Conservation (phyloP, 2,797 vertebrate species). For the Acanthiza pusilla region DNA sequence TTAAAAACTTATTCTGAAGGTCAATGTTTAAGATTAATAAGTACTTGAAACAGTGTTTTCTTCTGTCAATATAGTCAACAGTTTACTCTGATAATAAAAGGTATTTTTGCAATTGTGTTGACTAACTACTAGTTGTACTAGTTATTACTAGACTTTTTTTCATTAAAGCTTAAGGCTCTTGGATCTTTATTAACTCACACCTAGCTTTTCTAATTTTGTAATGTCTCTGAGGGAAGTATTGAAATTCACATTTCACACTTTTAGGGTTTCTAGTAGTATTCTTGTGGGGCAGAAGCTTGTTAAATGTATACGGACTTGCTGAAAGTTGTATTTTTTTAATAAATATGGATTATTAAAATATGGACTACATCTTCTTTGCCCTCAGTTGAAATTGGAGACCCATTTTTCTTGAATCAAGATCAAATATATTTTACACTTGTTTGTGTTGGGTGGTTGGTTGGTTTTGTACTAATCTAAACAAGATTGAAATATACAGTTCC, state of each 20-base stretch:
- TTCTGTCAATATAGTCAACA: conserved; percentile 33
- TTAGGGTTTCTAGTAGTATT: conserved; percentile 31
- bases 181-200: not conserved
- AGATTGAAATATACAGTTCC: conserved; percentile 68
- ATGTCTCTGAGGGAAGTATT: not conserved
- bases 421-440: conserved; percentile 66
- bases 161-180: conserved; percentile 19
- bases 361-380: conserved; percentile 71
- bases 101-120: conserved; percentile 29
- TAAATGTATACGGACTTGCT: conserved; percentile 62
- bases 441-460: conserved; percentile 70
- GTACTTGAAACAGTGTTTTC: not conserved
- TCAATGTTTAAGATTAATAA: not conserved
- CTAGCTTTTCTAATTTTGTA: conserved; percentile 11
- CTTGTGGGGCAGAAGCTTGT: conserved; percentile 61
- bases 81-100: conserved; percentile 29
- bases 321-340: conserved; percentile 73
- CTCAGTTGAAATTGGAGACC: conserved; percentile 68
- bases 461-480: conserved; percentile 73
- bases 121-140: conserved; percentile 19
- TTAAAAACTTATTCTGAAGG: not conserved
- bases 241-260: not conserved
- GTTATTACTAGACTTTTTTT: not conserved
- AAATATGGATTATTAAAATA: conserved; percentile 68
- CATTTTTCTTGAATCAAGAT: conserved; percentile 60